A percentile compares a stretch with the other conserved stretches of the same genome.
Evolutionary conservation across 2,113 vertebrate genomes (phyloP).

Genomic region (Lipophrys pholis): DNA sequence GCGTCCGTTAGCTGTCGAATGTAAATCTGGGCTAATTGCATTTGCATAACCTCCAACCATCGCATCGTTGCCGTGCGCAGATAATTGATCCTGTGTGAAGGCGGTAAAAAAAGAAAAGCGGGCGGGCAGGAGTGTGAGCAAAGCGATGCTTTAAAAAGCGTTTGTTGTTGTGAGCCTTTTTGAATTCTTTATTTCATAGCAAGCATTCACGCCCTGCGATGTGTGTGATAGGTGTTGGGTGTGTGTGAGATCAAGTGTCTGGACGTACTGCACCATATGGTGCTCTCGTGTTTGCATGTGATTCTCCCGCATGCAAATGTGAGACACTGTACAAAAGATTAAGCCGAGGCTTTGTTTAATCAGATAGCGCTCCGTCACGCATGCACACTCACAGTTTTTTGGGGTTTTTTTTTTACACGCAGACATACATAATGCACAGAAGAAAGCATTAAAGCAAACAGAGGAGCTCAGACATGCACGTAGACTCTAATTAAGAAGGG

Average conservation of each 20-base stretch:
- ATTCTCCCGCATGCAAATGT: conserved; percentile 78
- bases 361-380: conserved; percentile 55
- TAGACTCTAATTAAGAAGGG: conserved; percentile 73
- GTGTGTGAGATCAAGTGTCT: conserved; percentile 45
- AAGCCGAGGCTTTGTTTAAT: conserved; percentile 63
- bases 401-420: conserved; percentile 8
- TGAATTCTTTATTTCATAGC: conserved; percentile 9
- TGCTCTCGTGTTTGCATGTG: conserved; percentile 36
- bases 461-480: conserved; percentile 56
- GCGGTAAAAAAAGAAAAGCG: background rate
- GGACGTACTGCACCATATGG: conserved; percentile 74
- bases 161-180: background rate
- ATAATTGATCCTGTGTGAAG: conserved; percentile 54
- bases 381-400: conserved; percentile 21
- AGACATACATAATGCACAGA: conserved; percentile 54
- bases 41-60: conserved; percentile 85
- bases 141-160: conserved; percentile 16
- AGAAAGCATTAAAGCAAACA: conserved; percentile 69
- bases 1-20: conserved; percentile 79
- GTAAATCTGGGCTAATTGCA: conserved; percentile 88
- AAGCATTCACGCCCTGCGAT: conserved; percentile 20
- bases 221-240: conserved; percentile 10
- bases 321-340: conserved; percentile 70
- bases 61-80: conserved; percentile 41
- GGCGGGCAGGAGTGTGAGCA: background rate